Conservation (phyloP, 2,113 vertebrate species). For the Balaenoptera acutorostrata region DNA sequence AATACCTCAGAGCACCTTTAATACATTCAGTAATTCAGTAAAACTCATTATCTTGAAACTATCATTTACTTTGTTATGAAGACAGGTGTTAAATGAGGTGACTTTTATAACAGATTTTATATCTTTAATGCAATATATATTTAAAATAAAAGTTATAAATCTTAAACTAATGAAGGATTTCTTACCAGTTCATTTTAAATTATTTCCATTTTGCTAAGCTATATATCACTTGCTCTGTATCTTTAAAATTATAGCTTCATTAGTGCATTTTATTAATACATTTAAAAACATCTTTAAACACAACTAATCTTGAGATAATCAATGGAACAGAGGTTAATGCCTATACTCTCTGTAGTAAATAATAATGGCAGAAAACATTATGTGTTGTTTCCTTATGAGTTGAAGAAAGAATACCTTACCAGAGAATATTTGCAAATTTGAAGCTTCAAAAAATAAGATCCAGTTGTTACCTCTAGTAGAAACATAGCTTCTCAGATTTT, state of each 20-base stretch:
- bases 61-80: conserved; percentile 61
- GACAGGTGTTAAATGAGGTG: conserved; percentile 18
- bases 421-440: conserved; percentile 43
- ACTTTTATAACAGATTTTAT: conserved; percentile 55
- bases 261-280: conserved; percentile 27
- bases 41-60: conserved; percentile 61
- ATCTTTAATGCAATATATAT: conserved; percentile 56
- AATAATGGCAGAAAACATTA: conserved; percentile 2
- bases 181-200: conserved; percentile 54
- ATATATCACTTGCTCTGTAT: conserved; percentile 40
- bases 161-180: conserved; percentile 59
- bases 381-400: background rate
- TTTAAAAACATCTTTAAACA: conserved; percentile 44
- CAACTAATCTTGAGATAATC: conserved; percentile 31
- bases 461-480: background rate
- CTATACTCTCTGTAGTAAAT: background rate
- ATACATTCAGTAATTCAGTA: conserved; percentile 46
- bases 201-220: conserved; percentile 49
- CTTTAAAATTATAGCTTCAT: conserved; percentile 34
- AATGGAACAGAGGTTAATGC: conserved; percentile 7
- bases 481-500: conserved; percentile 9
- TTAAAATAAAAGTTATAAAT: conserved; percentile 61
- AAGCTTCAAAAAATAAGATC: conserved; percentile 33
- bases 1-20: conserved; percentile 30
- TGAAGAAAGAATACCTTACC: background rate